Evolutionary conservation across 2,888 invertebrate species (phyloP).

Genomic region (Epsilonema sp.): DNA sequence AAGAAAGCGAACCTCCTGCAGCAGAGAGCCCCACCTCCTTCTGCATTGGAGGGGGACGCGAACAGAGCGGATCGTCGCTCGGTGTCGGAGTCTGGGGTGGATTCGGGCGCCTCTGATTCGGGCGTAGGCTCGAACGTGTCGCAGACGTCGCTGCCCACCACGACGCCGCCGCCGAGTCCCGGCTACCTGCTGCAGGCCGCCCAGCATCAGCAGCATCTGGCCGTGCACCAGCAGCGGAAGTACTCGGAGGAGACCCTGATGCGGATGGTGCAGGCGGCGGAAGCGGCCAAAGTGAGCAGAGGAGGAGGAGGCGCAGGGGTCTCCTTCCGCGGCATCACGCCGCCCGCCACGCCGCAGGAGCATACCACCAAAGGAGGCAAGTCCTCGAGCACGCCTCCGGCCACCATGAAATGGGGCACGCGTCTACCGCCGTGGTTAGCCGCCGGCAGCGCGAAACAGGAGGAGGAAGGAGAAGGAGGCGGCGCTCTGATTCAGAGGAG

Average conservation of each 20-base stretch:
- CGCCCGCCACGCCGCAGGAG: too few relatives aligned
- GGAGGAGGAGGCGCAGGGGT: too few relatives aligned
- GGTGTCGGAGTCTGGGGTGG: constrained; percentile 9
- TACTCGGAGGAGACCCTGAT: too few relatives aligned
- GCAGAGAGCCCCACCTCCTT: not conserved
- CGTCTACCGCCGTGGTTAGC: not conserved
- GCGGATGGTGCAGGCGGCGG: too few relatives aligned
- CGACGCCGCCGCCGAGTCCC: constrained; percentile 11
- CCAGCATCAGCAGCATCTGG: too few relatives aligned
- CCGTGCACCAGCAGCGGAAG: not conserved
- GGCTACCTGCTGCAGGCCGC: constrained; percentile 1
- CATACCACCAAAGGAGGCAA: too few relatives aligned
- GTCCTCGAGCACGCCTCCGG: not conserved
- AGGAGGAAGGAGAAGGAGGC: too few relatives aligned
- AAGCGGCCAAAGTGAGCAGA: too few relatives aligned
- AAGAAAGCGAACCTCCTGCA: too few relatives aligned
- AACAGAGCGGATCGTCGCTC: constrained; percentile 5
- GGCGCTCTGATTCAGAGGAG: not conserved
- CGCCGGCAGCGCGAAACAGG: too few relatives aligned
- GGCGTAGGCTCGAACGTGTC: constrained; percentile 9
- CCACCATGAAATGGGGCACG: not conserved
- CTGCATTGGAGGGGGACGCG: not conserved
- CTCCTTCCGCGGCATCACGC: too few relatives aligned
- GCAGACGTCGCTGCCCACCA: constrained; percentile 10
- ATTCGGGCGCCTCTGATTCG: constrained; percentile 10